Evolutionary conservation across 2,888 invertebrate genomes (phyloP).

Genomic region (Chrysina gloriosa): DNA sequence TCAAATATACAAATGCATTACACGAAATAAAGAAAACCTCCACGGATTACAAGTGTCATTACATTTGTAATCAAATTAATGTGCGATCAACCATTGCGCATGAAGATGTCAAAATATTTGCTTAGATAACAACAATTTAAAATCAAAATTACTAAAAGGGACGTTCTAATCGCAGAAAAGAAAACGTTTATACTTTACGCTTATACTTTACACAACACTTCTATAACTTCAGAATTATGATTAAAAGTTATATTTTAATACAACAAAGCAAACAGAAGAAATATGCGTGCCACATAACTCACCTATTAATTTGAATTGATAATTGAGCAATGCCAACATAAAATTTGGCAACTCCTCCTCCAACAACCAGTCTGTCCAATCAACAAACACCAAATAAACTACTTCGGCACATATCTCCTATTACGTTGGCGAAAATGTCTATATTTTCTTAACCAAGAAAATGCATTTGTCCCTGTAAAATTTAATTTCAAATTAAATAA

Average conservation of each 20-base stretch:
- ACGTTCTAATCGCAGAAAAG: too few species aligned
- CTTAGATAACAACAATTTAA: constrained; percentile 16
- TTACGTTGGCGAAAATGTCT: too few species aligned
- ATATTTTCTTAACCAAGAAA: too few species aligned
- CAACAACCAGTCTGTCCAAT: too few species aligned
- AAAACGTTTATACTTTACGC: too few species aligned
- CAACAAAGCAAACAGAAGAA: background rate
- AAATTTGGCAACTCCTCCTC: too few species aligned
- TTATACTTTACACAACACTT: too few species aligned
- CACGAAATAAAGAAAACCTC: constrained; percentile 44
- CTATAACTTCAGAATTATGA: too few species aligned
- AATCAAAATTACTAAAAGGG: constrained; percentile 24
- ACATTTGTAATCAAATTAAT: constrained; percentile 49
- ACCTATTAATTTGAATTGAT: background rate
- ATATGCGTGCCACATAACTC: background rate
- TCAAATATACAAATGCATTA: constrained; percentile 43
- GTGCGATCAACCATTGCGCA: constrained; percentile 33
- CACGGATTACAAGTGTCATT: constrained; percentile 50
- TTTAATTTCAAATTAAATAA: background rate
- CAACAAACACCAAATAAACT: too few species aligned
- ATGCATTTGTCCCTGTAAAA: background rate
- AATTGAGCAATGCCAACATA: background rate
- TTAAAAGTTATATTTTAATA: background rate
- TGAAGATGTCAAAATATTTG: constrained; percentile 24
- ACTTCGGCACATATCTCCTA: too few species aligned